phyloP scores from a whole-genome alignment of 2,888 invertebrate species.

The Apocheima hispidaria region DNA sequence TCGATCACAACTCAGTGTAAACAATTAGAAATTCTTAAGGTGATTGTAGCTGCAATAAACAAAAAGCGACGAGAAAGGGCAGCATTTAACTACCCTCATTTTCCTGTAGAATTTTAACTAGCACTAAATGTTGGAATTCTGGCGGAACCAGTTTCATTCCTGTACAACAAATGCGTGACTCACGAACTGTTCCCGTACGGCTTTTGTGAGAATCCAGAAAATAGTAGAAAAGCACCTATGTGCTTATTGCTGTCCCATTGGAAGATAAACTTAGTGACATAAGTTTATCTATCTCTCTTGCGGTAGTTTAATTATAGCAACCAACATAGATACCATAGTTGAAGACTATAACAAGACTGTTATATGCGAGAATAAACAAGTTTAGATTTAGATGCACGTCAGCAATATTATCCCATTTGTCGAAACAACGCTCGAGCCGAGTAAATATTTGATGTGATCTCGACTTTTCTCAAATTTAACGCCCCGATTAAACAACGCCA shows the following conservation, averaged over 20 bases:
- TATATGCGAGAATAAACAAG: constrained; percentile 64
- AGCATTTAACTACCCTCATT: constrained; percentile 49
- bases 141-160: constrained; percentile 18
- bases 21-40: constrained; percentile 5
- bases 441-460: constrained; percentile 85
- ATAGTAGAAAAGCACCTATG: neutral
- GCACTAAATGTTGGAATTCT: constrained; percentile 21
- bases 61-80: constrained; percentile 56
- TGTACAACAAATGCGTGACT: constrained; percentile 21
- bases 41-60: constrained; percentile 8
- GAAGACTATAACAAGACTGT: neutral
- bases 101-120: constrained; percentile 38
- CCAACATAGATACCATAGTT: neutral
- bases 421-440: constrained; percentile 76
- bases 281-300: neutral
- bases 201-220: constrained; percentile 9
- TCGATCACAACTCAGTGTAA: constrained; percentile 60
- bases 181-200: constrained; percentile 5
- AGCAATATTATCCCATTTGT: constrained; percentile 80
- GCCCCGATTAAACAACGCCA: constrained; percentile 82
- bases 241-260: neutral
- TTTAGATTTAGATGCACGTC: constrained; percentile 77
- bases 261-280: neutral
- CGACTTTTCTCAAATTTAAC: constrained; percentile 85
- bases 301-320: too few species aligned